phyloP scores from a whole-genome alignment of 1,140 invertebrate species.

The Venustaconcha ellipsiformis region DNA sequence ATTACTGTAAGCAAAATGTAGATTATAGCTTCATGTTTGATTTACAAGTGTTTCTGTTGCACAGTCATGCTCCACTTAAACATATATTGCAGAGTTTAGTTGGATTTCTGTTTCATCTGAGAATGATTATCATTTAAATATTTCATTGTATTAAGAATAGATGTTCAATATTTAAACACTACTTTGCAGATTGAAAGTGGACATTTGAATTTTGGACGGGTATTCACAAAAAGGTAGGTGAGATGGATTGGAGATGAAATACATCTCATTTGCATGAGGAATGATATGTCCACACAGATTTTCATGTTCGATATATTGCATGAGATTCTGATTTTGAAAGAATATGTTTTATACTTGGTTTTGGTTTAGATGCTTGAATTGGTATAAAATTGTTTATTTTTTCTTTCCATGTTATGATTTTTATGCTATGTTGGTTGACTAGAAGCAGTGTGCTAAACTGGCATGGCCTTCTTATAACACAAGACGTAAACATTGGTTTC shows the following conservation, averaged over 20 bases:
- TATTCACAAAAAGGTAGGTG: conserved; percentile 26
- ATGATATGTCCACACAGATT: conserved; percentile 39
- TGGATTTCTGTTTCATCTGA: no score
- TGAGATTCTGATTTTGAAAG: conserved; percentile 38
- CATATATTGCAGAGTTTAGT: no score
- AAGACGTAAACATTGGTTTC: conserved; percentile 31
- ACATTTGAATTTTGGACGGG: conserved; percentile 18
- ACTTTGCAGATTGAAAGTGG: conserved; percentile 32
- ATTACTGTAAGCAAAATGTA: no score
- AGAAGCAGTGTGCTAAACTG: conserved; percentile 40
- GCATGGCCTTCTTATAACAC: conserved; percentile 39
- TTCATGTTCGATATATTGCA: conserved; percentile 41
- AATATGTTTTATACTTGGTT: conserved; percentile 38
- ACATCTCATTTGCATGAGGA: conserved; percentile 40
- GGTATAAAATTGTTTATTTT: conserved; percentile 39
- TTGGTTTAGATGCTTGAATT: conserved; percentile 42
- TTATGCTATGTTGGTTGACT: conserved; percentile 39
- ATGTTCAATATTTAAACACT: no score
- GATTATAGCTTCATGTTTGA: no score
- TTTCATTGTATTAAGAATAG: no score
- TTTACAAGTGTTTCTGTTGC: no score
- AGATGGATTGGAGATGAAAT: conserved; percentile 30
- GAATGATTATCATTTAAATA: no score
- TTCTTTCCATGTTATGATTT: conserved; percentile 40
- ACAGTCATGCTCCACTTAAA: no score